These are phyloP conservation scores for Leptestheria dahalacensis DNA, from an alignment of 1,140 invertebrate genomes.

Conservation along the genomic window DNA sequence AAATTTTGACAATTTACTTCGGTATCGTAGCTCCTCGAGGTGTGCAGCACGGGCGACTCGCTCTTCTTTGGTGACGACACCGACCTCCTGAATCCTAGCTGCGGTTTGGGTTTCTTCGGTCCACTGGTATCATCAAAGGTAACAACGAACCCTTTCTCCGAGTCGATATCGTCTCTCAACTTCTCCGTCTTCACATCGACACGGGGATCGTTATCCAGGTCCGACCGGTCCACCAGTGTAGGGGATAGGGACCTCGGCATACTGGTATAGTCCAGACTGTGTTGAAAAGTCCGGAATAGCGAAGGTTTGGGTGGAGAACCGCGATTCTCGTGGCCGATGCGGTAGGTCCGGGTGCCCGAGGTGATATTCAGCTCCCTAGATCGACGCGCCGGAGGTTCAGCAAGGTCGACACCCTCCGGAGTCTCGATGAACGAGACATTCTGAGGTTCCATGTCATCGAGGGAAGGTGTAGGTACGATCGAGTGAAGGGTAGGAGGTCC, in stretches of 20 bases:
- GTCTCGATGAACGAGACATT: conserved; percentile 81
- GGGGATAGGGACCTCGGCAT: not conserved
- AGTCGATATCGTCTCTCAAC: conserved; percentile 26
- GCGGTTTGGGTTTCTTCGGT: conserved; percentile 76
- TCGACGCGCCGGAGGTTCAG: conserved; percentile 18
- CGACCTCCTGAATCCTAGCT: conserved; percentile 46
- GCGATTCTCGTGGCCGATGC: conserved; percentile 36
- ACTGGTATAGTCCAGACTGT: conserved; percentile 7
- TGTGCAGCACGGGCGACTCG: not conserved
- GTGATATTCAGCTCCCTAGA: conserved; percentile 60
- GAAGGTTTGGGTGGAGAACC: conserved; percentile 13
- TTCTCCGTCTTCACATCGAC: conserved; percentile 22
- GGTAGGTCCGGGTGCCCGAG: conserved; percentile 69
- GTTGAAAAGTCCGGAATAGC: conserved; percentile 5
- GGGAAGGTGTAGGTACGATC: conserved; percentile 44
- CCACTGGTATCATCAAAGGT: conserved; percentile 59
- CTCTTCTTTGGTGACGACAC: conserved; percentile 19
- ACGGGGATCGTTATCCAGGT: too few species aligned
- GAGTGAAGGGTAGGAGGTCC: conserved; percentile 30
- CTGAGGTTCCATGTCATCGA: conserved; percentile 75
- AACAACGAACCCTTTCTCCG: conserved; percentile 66
- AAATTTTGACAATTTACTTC: too few species aligned
- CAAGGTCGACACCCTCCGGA: conserved; percentile 33
- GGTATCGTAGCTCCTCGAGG: not conserved
- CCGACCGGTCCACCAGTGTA: not conserved